Percentiles rank a stretch among this genome's conserved stretches.
Conservation (phyloP, 2,797 vertebrate species). For the Vultur gryphus region DNA sequence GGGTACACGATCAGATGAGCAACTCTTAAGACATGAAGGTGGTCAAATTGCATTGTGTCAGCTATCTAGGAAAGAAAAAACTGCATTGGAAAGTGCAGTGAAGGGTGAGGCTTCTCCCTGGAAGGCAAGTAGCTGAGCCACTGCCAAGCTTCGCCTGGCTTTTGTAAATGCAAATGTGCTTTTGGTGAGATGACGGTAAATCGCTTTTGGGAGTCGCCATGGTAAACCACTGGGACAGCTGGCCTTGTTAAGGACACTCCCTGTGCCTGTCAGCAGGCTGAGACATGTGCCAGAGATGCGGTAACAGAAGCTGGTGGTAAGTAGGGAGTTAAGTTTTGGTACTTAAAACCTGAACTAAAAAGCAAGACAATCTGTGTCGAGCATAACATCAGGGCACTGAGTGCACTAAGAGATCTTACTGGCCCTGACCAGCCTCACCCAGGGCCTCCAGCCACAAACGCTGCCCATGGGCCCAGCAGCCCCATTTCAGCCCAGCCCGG, state of each 20-base stretch:
- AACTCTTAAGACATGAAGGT: background rate
- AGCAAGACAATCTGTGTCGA: background rate
- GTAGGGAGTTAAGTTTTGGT: background rate
- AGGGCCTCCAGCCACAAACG: no score
- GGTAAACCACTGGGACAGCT: background rate
- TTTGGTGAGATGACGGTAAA: background rate
- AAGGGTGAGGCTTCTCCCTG: background rate
- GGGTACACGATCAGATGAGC: rapidly evolving
- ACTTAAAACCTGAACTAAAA: background rate
- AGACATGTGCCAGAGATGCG: rapidly evolving
- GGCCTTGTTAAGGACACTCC: background rate
- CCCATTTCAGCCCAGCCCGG: background rate
- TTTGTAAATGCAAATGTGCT: background rate
- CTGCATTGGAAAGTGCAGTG: background rate
- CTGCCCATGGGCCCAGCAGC: background rate
- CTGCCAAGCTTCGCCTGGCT: background rate
- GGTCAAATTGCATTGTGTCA: background rate
- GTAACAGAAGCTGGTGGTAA: background rate
- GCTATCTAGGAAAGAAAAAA: background rate
- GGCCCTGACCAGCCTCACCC: background rate
- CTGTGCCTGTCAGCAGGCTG: rapidly evolving
- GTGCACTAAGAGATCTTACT: no score
- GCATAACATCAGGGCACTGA: no score
- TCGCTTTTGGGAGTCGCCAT: background rate
- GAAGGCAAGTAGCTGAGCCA: background rate